Evolutionary conservation across 2,797 vertebrate species (phyloP), one percentile per base, ranked within the genome.

Genomic region (Phoeniculus purpureus): DNA sequence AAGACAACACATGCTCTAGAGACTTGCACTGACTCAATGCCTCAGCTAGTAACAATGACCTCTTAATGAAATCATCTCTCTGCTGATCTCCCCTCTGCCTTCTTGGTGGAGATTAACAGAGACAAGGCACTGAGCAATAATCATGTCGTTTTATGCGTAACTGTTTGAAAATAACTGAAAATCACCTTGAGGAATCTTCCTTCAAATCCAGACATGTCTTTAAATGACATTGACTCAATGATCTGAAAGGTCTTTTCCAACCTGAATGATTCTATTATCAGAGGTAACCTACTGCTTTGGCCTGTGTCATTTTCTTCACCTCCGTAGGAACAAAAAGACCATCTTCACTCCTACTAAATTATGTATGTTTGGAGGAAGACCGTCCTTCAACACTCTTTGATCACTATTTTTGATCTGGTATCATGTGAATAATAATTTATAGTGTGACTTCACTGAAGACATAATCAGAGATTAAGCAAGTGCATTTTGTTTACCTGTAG

Each of bases 371-470:
- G 0, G 56, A 77, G 81, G 45, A 65, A 78, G n/a, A 58, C 76
- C 62, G 21, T 65, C 66, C 32, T 68, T 40, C 12, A 1, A 0
- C 55, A 25, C 12, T 23, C 61, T 93, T 88, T 71, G 79, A 85
- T 84, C 32, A 74, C 19, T 66, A 21, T 15, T 93, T 93, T 31
- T 88, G 56, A 62, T 79, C 52, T 85, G 62, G 16, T 51, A 22
- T 50, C 37, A 61, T 50, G 65, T 79, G 37, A 90, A 87, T 81
- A 56, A 85, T 90, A 66, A 92, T 93, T 93, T 55, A 43, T 40
- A 50, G 59, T 26, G 15, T 62, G 79, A 52, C 40, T 89, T 83
- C 52, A 60, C 4, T 60, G 66, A 59, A 62, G 65, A 70, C 52
- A 62, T 59, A 48, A 72, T 56, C 87, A 83, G 85, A 59, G 20